These are phyloP conservation scores for Amphimallon solstitiale DNA, from an alignment of 2,888 invertebrate genomes.

Conservation along the genomic window DNA sequence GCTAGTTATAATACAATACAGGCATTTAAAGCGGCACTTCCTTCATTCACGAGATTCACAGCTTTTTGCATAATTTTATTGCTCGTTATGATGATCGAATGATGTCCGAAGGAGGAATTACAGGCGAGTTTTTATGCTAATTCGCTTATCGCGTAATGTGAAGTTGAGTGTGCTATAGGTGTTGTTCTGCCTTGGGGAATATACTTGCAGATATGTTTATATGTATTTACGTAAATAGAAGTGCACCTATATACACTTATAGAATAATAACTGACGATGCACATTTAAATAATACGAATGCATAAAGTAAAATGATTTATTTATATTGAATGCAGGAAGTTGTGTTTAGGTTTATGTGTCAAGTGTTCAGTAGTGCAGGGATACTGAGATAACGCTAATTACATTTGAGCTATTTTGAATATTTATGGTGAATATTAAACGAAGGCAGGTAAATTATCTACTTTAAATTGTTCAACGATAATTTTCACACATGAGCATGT, in stretches of 20 bases:
- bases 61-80: conserved; percentile 30
- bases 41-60: conserved; percentile 21
- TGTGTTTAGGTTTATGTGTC: conserved; percentile 6
- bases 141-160: conserved; percentile 9
- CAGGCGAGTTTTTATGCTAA: conserved; percentile 24
- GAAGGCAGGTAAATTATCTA: no score
- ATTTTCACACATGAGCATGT: no score
- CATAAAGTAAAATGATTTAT: conserved; percentile 9
- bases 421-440: no score
- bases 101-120: conserved; percentile 24
- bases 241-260: background rate
- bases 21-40: conserved; percentile 11
- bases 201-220: background rate
- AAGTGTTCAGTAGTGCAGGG: conserved; percentile 4
- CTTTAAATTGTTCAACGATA: no score
- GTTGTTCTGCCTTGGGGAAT: background rate
- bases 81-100: conserved; percentile 29
- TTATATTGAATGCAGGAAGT: conserved; percentile 18
- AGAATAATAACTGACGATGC: background rate
- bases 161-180: conserved; percentile 1
- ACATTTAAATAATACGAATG: background rate
- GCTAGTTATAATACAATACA: background rate
- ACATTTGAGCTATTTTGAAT: background rate
- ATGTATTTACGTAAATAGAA: background rate
- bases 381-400: conserved; percentile 1